Evolutionary conservation across 2,113 vertebrate genomes (phyloP), one percentile per base, ranked within the genome.

Genomic region (Anser brachyrhynchus): DNA sequence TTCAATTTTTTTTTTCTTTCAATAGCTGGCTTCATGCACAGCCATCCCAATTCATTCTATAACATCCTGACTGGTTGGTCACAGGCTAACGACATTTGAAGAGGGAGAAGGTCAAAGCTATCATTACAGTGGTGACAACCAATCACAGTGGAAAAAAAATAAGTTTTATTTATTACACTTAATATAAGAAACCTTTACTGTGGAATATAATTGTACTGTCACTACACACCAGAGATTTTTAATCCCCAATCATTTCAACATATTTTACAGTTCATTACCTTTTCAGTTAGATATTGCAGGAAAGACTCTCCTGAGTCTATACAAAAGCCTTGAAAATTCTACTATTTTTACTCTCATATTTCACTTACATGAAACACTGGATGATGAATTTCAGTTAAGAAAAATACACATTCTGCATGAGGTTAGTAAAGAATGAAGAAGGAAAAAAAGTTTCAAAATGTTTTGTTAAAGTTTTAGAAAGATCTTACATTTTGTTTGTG

Each of bases 201-300:
- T 97, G 93, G 98, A 97, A 97, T 98, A 98, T 98, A 98, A 98
- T 98, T 98, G 98, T 96, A 97, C 97, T 98, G 97, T 98, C 98
- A 98, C 98, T 98, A 97, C 98, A 98, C 98, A 98, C 98, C 97
- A 98, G 98, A 98, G 98, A 98, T 98, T 98, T 98, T 98, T 98
- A 98, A 98, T 98, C 98, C 98, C 98, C 97, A 98, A 98, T 98
- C 98, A 98, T 98, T 98, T 97, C 98, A 97, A 98, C 97, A 98
- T 98, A 98, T 98, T 98, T 98, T 98, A 98, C 98, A 98, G 97
- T 98, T 98, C 98, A 98, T 98, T 98, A 98, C 98, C 98, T 98
- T 98, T 98, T 96, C 96, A 97, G 98, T 97, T 98, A 98, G 97
- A 97, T 97, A 98, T 88, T 97, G 90, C 96, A 97, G 66, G 92